Evolutionary conservation across 1,140 invertebrate species (phyloP).

Genomic region (Drosophila elegans): DNA sequence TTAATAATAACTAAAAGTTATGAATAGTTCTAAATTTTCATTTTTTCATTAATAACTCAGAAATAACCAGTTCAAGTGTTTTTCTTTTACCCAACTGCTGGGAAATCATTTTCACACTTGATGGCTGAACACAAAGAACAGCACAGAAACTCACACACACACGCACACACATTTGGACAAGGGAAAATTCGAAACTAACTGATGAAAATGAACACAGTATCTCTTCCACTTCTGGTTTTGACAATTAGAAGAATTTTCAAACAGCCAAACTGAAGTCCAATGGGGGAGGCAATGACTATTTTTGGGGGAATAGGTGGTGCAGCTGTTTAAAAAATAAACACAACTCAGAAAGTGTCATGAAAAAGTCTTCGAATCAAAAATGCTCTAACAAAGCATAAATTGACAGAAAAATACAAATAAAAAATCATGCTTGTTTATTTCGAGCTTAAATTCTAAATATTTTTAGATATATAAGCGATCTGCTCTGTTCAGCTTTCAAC

Average conservation of each 20-base stretch:
- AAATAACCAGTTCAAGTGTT: constrained; percentile 14
- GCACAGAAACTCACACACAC: too few relatives aligned
- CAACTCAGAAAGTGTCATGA: not conserved
- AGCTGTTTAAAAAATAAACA: not conserved
- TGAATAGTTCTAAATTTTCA: not conserved
- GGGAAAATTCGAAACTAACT: constrained; percentile 51
- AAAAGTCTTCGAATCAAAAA: not conserved
- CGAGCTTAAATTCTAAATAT: too few relatives aligned
- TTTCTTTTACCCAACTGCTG: constrained; percentile 11
- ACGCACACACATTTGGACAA: constrained; percentile 2
- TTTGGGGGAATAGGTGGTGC: too few relatives aligned
- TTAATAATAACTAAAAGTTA: not conserved
- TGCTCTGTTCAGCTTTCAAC: too few relatives aligned
- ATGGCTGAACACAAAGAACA: constrained; percentile 48
- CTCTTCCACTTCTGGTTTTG: constrained; percentile 53
- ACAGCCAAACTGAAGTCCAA: constrained; percentile 30
- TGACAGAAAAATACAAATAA: too few relatives aligned
- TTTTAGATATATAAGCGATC: too few relatives aligned
- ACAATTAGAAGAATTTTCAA: constrained; percentile 65
- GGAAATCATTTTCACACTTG: constrained; percentile 58
- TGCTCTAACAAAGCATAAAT: not conserved
- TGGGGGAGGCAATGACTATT: too few relatives aligned
- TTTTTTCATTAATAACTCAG: not conserved
- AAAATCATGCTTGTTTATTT: too few relatives aligned
- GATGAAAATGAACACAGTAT: constrained; percentile 20